phyloP scores from a whole-genome alignment of 1,140 invertebrate genomes.

The Armadillidium nasatum region DNA sequence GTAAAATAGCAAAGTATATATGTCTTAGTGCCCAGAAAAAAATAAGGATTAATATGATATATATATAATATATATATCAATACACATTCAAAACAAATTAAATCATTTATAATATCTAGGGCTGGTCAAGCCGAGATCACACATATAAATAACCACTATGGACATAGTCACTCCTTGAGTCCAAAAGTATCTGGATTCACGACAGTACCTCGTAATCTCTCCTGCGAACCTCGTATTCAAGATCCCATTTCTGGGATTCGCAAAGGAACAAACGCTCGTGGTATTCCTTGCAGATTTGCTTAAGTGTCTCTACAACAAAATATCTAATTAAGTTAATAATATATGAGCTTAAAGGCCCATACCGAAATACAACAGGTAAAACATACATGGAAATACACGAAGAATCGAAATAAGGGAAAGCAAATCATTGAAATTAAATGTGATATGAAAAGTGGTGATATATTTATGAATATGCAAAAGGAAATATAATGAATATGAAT shows the following conservation, averaged over 20 bases:
- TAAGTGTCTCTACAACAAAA: constrained; percentile 64
- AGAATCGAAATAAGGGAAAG: constrained; percentile 33
- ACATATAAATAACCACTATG: background rate
- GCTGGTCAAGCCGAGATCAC: constrained; percentile 36
- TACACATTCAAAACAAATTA: too few species aligned
- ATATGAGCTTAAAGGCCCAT: constrained; percentile 36
- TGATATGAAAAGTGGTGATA: constrained; percentile 18
- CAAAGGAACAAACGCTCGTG: constrained; percentile 90
- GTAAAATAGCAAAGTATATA: too few species aligned
- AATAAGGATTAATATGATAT: too few species aligned
- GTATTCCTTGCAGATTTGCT: constrained; percentile 89
- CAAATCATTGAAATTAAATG: constrained; percentile 30
- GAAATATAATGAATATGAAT: constrained; percentile 23
- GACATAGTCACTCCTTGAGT: background rate
- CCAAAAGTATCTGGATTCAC: constrained; percentile 7
- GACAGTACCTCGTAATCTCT: constrained; percentile 91
- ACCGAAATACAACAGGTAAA: constrained; percentile 45
- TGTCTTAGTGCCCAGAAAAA: too few species aligned
- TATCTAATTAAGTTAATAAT: constrained; percentile 41
- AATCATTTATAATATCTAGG: constrained; percentile 24
- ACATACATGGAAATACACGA: constrained; percentile 41
- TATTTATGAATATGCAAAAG: constrained; percentile 24
- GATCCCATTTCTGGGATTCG: constrained; percentile 98
- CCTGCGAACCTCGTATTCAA: constrained; percentile 97
- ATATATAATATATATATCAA: too few species aligned